Conservation (phyloP, 2,797 vertebrate genomes). For the Brachymystax lenok region DNA sequence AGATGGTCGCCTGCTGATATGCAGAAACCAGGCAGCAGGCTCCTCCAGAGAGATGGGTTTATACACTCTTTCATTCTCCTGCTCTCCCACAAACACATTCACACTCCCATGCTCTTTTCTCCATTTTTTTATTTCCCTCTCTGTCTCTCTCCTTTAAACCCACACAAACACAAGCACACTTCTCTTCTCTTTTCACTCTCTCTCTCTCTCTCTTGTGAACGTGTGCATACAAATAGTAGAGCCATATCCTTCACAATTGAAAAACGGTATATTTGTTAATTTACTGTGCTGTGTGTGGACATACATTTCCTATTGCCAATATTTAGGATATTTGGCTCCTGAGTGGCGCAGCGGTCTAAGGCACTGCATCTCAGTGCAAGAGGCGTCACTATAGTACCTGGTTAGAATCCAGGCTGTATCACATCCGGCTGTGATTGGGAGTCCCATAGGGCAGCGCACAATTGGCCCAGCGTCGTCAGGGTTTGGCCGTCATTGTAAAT, state of each 20-base stretch:
- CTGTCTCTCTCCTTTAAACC: not conserved
- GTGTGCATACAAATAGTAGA: not conserved
- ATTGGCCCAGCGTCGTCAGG: too few relatives aligned
- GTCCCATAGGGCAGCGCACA: too few relatives aligned
- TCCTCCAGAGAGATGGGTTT: slow-evolving; percentile 63
- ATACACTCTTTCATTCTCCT: slow-evolving; percentile 7
- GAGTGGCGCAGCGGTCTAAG: too few relatives aligned
- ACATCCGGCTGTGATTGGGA: too few relatives aligned
- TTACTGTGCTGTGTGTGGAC: not conserved
- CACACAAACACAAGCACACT: not conserved
- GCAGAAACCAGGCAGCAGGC: slow-evolving; percentile 60
- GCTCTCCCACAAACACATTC: not conserved
- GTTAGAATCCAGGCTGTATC: too few relatives aligned
- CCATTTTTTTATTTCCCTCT: not conserved
- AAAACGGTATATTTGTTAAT: not conserved
- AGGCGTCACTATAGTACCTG: too few relatives aligned
- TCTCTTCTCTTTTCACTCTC: too few relatives aligned
- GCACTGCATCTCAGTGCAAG: too few relatives aligned
- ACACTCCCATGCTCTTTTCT: not conserved
- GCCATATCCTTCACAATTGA: not conserved
- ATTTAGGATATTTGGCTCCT: too few relatives aligned
- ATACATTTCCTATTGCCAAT: too few relatives aligned
- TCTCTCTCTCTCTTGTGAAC: not conserved
- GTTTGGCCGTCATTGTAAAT: too few relatives aligned
- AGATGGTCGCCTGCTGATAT: slow-evolving; percentile 70